These are phyloP conservation scores for Spondyliosoma cantharus DNA, from an alignment of 2,797 vertebrate species.

Conservation along the genomic window DNA sequence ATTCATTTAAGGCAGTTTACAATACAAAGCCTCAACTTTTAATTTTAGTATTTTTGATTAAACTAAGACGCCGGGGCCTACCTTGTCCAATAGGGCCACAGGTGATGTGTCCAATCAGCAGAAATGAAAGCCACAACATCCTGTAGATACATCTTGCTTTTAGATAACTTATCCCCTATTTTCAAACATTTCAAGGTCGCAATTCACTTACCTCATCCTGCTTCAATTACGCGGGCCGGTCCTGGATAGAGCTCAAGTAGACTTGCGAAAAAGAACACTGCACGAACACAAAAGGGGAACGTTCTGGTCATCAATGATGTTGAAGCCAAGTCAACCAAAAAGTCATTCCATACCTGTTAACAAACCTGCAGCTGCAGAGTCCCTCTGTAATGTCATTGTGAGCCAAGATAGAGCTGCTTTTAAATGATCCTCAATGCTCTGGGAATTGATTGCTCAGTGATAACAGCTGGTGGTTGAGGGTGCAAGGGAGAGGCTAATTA, in stretches of 20 bases:
- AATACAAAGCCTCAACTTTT: background rate
- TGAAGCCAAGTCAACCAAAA: too few relatives aligned
- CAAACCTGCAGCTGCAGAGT: background rate
- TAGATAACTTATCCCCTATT: background rate
- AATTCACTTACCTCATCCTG: background rate
- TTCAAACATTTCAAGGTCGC: background rate
- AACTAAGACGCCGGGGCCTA: background rate
- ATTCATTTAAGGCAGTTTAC: background rate
- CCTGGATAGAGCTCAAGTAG: too few relatives aligned
- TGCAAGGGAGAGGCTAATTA: background rate
- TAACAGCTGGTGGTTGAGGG: background rate
- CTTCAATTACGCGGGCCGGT: too few relatives aligned
- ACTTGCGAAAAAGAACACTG: too few relatives aligned
- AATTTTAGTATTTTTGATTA: background rate
- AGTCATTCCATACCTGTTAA: too few relatives aligned
- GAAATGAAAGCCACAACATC: background rate
- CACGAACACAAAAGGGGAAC: too few relatives aligned
- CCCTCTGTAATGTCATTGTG: background rate
- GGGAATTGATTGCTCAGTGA: background rate
- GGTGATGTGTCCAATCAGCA: background rate
- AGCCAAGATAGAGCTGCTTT: background rate
- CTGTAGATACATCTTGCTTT: background rate
- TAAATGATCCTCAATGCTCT: background rate
- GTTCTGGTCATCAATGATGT: too few relatives aligned
- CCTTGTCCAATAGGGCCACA: background rate